Evolutionary conservation across 2,888 invertebrate species (phyloP).

Genomic region (Nomada goodeniana): DNA sequence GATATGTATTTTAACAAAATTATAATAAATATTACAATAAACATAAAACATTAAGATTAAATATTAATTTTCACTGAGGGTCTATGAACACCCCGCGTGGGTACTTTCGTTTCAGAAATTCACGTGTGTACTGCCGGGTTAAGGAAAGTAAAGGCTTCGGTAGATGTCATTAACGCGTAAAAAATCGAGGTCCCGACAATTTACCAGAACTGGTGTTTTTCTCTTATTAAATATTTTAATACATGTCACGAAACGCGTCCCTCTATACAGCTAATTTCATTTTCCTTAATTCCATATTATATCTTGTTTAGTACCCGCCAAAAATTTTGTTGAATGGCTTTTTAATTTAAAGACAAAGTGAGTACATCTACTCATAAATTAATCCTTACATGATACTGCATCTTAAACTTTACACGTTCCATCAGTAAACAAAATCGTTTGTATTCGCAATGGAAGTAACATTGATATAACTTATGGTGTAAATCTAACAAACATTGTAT

Average conservation of each 20-base stretch:
- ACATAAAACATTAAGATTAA: no score
- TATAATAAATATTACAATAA: conserved; percentile 10
- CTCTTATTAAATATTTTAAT: no score
- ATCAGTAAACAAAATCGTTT: conserved; percentile 13
- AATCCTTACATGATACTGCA: not conserved
- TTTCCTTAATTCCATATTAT: conserved; percentile 8
- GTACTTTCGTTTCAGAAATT: no score
- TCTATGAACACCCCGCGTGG: no score
- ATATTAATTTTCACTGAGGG: no score
- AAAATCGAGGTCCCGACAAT: no score
- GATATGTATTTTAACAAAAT: not conserved
- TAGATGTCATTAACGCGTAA: no score
- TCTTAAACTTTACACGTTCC: not conserved
- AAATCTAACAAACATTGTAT: conserved; percentile 26
- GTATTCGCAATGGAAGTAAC: not conserved
- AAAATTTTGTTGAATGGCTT: conserved; percentile 2
- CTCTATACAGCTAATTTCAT: conserved; percentile 6
- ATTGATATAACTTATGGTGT: conserved; percentile 26
- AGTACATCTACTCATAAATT: no score
- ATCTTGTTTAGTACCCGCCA: not conserved
- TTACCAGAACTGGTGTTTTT: no score
- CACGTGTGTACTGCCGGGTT: no score
- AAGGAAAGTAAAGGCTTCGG: no score
- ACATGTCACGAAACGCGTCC: no score
- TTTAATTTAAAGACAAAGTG: conserved; percentile 12